Percentiles rank a stretch among this genome's conserved stretches.
Conservation (phyloP, 2,888 invertebrate genomes). For the Pterobdella sp. region DNA sequence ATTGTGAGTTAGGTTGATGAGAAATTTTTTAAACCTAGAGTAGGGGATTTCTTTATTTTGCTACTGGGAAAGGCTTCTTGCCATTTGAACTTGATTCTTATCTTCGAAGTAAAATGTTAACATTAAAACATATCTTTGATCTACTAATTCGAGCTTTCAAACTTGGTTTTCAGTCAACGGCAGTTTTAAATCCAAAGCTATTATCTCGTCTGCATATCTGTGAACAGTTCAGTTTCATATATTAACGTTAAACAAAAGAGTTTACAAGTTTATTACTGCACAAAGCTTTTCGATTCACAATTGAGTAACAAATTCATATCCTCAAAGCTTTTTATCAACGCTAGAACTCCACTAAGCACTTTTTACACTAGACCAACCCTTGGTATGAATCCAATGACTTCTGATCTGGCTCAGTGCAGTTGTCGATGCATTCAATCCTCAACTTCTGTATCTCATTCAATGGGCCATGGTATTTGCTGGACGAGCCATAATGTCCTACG, state of each 20-base stretch:
- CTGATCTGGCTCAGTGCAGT: constrained; percentile 19
- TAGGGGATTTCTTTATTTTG: not conserved
- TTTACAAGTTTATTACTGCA: not conserved
- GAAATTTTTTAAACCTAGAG: constrained; percentile 63
- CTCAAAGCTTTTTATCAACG: not conserved
- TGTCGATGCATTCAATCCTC: constrained; percentile 24
- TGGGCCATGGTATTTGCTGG: constrained; percentile 26
- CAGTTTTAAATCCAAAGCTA: constrained; percentile 82
- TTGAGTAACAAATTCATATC: too few species aligned
- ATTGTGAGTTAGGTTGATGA: constrained; percentile 57
- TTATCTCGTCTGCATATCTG: constrained; percentile 93
- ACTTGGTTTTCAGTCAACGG: constrained; percentile 76
- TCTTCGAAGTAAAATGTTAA: constrained; percentile 40
- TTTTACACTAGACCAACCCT: not conserved
- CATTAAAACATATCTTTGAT: not conserved
- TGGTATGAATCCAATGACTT: constrained; percentile 23
- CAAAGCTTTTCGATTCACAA: not conserved
- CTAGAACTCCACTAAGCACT: not conserved
- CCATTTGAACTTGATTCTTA: constrained; percentile 94
- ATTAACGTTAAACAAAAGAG: not conserved
- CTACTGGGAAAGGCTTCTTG: constrained; percentile 78
- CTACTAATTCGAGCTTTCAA: not conserved
- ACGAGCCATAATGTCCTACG: constrained; percentile 13
- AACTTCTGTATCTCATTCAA: constrained; percentile 29
- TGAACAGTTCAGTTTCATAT: not conserved